A percentile compares a stretch with the other conserved stretches of the same genome.
Evolutionary conservation across 2,888 invertebrate species (phyloP).

Genomic region (Panzeria rudis): DNA sequence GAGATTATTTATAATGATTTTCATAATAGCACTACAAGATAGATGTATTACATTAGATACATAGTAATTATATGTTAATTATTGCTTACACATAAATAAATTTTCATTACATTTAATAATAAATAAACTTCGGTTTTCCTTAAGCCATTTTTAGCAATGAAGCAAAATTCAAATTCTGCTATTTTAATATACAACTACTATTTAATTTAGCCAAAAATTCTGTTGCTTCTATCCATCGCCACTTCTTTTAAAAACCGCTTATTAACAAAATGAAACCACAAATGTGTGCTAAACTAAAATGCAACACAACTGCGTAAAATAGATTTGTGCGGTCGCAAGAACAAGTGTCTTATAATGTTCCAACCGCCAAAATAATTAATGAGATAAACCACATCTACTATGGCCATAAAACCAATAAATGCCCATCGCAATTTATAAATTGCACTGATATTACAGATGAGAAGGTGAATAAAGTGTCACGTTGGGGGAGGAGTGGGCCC

Average conservation of each 20-base stretch:
- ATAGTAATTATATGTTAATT: too few species aligned
- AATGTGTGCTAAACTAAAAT: constrained; percentile 42
- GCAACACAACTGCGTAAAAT: constrained; percentile 41
- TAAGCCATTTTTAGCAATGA: neutral
- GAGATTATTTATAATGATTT: too few species aligned
- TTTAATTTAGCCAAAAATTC: too few species aligned
- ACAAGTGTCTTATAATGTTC: constrained; percentile 41
- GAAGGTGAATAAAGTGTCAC: neutral
- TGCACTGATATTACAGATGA: neutral
- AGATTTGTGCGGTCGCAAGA: constrained; percentile 50
- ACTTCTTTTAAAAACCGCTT: constrained; percentile 60
- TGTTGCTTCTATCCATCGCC: neutral
- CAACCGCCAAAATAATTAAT: constrained; percentile 38
- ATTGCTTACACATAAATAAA: neutral
- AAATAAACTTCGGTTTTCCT: neutral
- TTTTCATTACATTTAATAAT: too few species aligned
- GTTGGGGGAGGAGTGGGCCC: too few species aligned
- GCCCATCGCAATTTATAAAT: neutral
- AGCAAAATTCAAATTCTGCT: neutral
- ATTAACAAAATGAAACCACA: constrained; percentile 62
- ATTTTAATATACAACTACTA: too few species aligned
- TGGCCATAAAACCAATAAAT: neutral
- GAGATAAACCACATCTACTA: neutral
- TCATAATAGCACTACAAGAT: too few species aligned
- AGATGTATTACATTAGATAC: too few species aligned